These are phyloP conservation scores for Sisor rabdophorus DNA, from an alignment of 2,113 vertebrate genomes.

Conservation along the genomic window DNA sequence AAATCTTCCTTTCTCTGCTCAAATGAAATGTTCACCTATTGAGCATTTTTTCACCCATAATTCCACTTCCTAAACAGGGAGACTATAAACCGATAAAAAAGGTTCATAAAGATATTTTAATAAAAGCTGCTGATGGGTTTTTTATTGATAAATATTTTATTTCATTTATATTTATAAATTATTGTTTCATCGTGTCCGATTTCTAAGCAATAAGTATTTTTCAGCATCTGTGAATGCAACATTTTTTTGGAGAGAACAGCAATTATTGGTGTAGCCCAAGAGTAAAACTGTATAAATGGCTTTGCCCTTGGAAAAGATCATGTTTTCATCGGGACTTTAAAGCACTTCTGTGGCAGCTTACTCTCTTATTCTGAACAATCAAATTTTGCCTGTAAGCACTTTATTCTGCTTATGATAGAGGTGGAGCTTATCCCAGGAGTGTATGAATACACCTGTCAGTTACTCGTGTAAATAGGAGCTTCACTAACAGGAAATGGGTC, in stretches of 20 bases:
- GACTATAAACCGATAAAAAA: too few species aligned
- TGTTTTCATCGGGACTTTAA: not conserved
- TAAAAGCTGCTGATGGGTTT: not conserved
- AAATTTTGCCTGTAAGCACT: not conserved
- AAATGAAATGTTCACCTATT: slow-evolving; percentile 20
- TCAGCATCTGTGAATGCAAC: not conserved
- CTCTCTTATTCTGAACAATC: not conserved
- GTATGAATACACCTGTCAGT: too few species aligned
- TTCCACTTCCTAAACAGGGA: slow-evolving; percentile 37
- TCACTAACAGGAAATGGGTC: not conserved
- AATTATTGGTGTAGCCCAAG: not conserved
- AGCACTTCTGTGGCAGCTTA: not conserved
- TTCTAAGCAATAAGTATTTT: not conserved
- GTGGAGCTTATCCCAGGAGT: not conserved
- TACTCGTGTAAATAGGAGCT: too few species aligned
- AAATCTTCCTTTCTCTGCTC: not conserved
- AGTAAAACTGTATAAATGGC: not conserved
- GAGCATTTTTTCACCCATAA: not conserved
- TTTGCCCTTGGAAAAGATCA: not conserved
- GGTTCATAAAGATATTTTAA: slow-evolving; percentile 6
- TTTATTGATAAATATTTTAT: not conserved
- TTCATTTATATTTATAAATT: too few species aligned
- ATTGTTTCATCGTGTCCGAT: not conserved
- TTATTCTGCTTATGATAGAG: not conserved
- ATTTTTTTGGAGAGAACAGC: too few species aligned